phyloP scores from a whole-genome alignment of 2,797 vertebrate species.

The Arremon brunneinucha region DNA sequence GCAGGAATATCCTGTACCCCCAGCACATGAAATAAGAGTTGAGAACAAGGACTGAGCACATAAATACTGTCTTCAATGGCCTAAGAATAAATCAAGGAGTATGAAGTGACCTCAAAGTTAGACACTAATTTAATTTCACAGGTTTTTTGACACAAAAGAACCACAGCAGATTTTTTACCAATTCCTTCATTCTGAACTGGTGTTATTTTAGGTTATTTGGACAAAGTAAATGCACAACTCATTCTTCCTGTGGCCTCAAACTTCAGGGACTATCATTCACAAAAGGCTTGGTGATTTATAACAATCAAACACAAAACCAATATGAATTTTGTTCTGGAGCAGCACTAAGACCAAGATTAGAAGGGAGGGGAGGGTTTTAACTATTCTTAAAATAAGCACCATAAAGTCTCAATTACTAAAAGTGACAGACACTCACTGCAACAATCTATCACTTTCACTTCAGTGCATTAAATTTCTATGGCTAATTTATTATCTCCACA shows the following conservation, averaged over 20 bases:
- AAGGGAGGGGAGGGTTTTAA: neutral
- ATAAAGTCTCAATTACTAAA: neutral
- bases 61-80: neutral
- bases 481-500: neutral
- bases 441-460: neutral
- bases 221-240: neutral
- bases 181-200: neutral
- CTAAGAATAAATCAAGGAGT: neutral
- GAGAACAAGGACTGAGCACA: neutral
- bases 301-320: neutral
- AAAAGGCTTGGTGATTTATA: neutral
- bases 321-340: neutral
- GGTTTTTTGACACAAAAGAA: neutral
- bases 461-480: neutral
- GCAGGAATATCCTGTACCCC: neutral
- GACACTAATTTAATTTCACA: neutral
- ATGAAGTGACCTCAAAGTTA: neutral
- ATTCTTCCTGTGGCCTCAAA: neutral
- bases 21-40: neutral
- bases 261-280: neutral
- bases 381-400: neutral
- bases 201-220: neutral
- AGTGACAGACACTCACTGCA: neutral
- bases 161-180: neutral
- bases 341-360: neutral